Conservation (phyloP, 2,888 invertebrate genomes). For the Pseudoips prasinana region DNA sequence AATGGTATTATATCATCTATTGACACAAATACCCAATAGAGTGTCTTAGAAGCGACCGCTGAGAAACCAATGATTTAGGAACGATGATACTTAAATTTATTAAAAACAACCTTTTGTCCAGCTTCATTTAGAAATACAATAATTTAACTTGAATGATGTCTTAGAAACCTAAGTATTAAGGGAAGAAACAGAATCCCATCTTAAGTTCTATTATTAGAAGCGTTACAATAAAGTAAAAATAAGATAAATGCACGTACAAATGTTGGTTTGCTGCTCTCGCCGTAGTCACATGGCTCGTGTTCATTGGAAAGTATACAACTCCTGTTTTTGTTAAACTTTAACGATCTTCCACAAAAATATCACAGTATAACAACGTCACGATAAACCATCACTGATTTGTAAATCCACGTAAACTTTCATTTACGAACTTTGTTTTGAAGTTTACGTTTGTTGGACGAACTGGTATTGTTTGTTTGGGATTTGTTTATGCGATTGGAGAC, state of each 20-base stretch:
- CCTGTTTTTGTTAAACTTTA: slow-evolving; percentile 62
- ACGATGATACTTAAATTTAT: too few relatives aligned
- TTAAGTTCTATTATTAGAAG: slow-evolving; percentile 47
- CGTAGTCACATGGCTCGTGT: slow-evolving; percentile 73
- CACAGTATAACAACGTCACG: slow-evolving; percentile 54
- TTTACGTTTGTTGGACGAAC: slow-evolving; percentile 31
- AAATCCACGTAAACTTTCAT: slow-evolving; percentile 29
- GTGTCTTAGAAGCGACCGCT: too few relatives aligned
- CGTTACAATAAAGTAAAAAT: slow-evolving; percentile 58
- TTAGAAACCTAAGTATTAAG: too few relatives aligned
- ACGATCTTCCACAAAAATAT: slow-evolving; percentile 56
- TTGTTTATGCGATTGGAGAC: slow-evolving; percentile 31
- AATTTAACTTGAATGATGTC: too few relatives aligned
- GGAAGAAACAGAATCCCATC: slow-evolving; percentile 26
- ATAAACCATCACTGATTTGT: slow-evolving; percentile 43
- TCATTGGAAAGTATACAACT: slow-evolving; percentile 65
- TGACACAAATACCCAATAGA: too few relatives aligned
- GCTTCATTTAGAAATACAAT: too few relatives aligned
- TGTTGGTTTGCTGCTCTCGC: slow-evolving; percentile 58
- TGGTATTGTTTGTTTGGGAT: slow-evolving; percentile 34
- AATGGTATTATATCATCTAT: too few relatives aligned
- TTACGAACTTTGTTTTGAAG: slow-evolving; percentile 20
- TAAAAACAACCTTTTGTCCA: too few relatives aligned
- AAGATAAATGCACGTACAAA: slow-evolving; percentile 66
- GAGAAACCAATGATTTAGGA: too few relatives aligned